These are phyloP conservation scores for Rhabdophis nuchalis DNA, from an alignment of 2,797 vertebrate genomes.

Conservation along the genomic window DNA sequence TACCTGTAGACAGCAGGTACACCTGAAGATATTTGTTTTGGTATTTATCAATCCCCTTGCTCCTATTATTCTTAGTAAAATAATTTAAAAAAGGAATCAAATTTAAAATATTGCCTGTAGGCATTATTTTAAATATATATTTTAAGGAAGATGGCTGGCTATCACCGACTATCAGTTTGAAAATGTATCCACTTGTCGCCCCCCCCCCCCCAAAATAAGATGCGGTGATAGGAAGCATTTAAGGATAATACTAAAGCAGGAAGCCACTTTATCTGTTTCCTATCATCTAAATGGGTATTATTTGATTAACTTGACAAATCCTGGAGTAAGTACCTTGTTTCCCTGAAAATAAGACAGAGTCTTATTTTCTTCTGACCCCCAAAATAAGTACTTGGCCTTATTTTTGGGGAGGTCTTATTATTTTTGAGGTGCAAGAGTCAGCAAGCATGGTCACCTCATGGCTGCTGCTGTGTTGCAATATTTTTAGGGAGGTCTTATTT, in stretches of 20 bases:
- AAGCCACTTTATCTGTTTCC: background rate
- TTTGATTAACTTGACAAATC: background rate
- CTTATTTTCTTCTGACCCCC: too few relatives aligned
- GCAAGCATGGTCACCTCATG: too few relatives aligned
- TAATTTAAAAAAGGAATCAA: background rate
- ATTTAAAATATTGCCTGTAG: background rate
- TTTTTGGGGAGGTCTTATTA: too few relatives aligned
- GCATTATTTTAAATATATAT: background rate
- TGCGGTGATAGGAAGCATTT: background rate
- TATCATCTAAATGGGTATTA: background rate
- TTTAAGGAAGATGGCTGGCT: background rate
- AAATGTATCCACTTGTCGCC: background rate
- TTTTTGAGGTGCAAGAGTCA: too few relatives aligned
- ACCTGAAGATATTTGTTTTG: background rate
- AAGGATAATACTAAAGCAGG: background rate
- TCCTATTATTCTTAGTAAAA: background rate
- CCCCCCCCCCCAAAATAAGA: background rate
- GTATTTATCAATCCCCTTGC: background rate
- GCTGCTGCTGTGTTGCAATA: too few relatives aligned
- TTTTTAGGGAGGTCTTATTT: too few relatives aligned
- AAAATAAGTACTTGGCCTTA: too few relatives aligned
- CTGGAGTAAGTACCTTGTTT: background rate
- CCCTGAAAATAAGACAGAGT: too few relatives aligned
- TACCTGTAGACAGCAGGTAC: background rate
- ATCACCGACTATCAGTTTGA: background rate